These are phyloP conservation scores for Chroicocephalus ridibundus DNA, from an alignment of 2,113 vertebrate genomes.

Conservation along the genomic window DNA sequence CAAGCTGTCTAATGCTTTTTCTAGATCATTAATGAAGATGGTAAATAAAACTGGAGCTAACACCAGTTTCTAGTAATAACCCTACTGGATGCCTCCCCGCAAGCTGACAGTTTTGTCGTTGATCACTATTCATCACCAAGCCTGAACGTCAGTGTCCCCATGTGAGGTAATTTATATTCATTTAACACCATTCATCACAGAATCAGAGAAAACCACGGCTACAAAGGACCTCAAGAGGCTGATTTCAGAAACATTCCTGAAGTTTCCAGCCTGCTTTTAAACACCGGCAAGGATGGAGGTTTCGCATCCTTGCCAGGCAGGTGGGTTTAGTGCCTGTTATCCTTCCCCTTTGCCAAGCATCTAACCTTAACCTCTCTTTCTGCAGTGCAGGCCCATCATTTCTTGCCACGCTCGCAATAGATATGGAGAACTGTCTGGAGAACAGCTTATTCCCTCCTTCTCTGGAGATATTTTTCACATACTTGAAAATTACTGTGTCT, in stretches of 20 bases:
- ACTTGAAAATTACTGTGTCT: not conserved
- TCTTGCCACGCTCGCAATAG: not conserved
- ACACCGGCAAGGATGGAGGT: not conserved
- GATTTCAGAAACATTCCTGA: slow-evolving; percentile 34
- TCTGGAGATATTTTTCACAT: not conserved
- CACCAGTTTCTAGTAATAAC: slow-evolving; percentile 53
- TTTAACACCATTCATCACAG: slow-evolving; percentile 52
- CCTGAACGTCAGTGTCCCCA: not conserved
- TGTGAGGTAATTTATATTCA: slow-evolving; percentile 64
- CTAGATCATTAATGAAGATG: slow-evolving; percentile 57
- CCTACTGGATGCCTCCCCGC: slow-evolving; percentile 37
- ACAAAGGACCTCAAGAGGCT: slow-evolving; percentile 22
- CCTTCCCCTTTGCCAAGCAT: not conserved
- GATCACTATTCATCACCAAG: slow-evolving; percentile 57
- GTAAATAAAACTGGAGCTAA: slow-evolving; percentile 56
- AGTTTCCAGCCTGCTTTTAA: not conserved
- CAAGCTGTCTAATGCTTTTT: slow-evolving; percentile 8
- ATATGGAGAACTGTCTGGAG: not conserved
- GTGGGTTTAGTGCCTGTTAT: not conserved
- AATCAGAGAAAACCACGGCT: slow-evolving; percentile 28
- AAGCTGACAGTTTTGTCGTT: slow-evolving; percentile 53
- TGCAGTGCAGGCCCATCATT: not conserved
- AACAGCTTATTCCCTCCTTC: not conserved
- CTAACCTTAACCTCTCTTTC: not conserved
- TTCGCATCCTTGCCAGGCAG: not conserved